These are phyloP conservation scores for Enteromius unitaeniatus DNA, from an alignment of 2,797 vertebrate species.

Conservation along the genomic window DNA sequence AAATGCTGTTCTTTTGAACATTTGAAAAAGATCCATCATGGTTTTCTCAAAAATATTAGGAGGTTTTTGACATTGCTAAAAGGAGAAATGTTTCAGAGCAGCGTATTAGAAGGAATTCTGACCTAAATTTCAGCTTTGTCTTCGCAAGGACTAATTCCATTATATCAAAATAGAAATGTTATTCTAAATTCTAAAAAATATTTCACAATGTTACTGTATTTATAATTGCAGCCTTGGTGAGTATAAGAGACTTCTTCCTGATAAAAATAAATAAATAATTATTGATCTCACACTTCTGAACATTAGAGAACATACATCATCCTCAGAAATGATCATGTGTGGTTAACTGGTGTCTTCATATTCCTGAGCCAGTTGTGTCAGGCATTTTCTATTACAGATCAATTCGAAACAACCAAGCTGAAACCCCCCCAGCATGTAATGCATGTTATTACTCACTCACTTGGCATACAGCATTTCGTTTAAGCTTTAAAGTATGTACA, in stretches of 20 bases:
- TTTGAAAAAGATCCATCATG: neutral
- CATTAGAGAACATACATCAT: neutral
- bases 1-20: neutral
- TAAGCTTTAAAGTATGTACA: neutral
- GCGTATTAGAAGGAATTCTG: neutral
- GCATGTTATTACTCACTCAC: neutral
- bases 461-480: neutral
- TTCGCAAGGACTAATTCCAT: neutral
- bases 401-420: conserved; percentile 1
- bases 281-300: neutral
- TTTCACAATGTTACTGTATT: neutral
- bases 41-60: neutral
- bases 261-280: neutral
- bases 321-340: neutral
- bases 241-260: neutral
- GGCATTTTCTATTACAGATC: conserved; percentile 2
- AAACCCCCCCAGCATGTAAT: neutral
- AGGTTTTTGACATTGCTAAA: neutral
- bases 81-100: neutral
- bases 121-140: neutral
- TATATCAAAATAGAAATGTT: neutral
- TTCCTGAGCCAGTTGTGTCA: conserved; percentile 1
- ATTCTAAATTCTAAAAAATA: neutral
- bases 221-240: neutral
- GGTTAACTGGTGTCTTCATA: neutral